Evolutionary conservation across 1,140 invertebrate species (phyloP), one percentile per base, ranked within the genome.

Genomic region (Orius insidiosus): DNA sequence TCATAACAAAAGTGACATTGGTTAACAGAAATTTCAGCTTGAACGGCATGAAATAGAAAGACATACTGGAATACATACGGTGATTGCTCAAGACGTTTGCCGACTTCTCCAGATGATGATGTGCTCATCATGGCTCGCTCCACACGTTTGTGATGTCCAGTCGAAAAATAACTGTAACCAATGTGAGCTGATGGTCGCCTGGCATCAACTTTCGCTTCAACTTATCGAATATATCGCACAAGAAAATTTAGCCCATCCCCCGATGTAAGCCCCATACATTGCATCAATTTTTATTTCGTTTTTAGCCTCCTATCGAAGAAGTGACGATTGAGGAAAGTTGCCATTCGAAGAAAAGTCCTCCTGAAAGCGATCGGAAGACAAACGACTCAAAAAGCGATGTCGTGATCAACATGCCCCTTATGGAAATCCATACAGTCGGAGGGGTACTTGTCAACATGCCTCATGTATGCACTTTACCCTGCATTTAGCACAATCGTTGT

Each of bases 101-200:
- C 70, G 74, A 38, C 64, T 95, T 8, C 67, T 95, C 50, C 79
- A 85, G 52, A 74, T 77, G 48, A 92, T 92, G 74, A 68, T 94
- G 49, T 37, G 36, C 9, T 46, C 52, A 3, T 38, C 49, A 5
- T 53, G 52, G 52, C 31, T 51, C 9, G 19, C 39, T 15, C 45
- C 46, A 1, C 50, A 59, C 36, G 47, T 19, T 37, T 54, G 55
- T 55, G 39, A 49, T 46, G 41, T 47, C 8, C 43, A 48, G 30
- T 52, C 58, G 6, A 59, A 61, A 31, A 63, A 66, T 6, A 85
- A 90, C 56, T 98, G 94, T 62, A 70, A 76, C 18, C 87, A 85
- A 58, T 97, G 93, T 63, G 88, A 94, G 61, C 80, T 89, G 35
- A 78, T 79, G 38, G 81, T 90, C 6, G 80, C 94, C 59, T 95